phyloP scores from a whole-genome alignment of 2,113 vertebrate species.

The Hyperopisus bebe region DNA sequence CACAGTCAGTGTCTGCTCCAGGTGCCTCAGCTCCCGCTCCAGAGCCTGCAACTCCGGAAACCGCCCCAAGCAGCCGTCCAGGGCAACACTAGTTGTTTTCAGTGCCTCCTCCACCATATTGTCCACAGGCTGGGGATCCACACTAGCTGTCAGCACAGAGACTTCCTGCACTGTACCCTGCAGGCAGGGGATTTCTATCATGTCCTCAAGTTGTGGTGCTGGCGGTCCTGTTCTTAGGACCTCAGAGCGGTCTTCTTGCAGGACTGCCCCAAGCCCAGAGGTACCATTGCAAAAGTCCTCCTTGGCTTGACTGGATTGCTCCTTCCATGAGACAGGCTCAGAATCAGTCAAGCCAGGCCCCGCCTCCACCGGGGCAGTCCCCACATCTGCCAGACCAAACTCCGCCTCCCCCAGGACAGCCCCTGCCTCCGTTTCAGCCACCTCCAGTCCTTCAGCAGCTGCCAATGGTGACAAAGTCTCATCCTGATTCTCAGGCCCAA shows the following conservation, averaged over 20 bases:
- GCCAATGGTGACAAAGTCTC: not conserved
- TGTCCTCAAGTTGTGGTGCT: constrained; percentile 14
- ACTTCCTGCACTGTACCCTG: constrained; percentile 40
- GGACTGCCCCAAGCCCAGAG: constrained; percentile 18
- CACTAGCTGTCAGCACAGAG: constrained; percentile 31
- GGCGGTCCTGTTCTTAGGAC: not conserved
- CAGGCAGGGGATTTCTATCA: constrained; percentile 22
- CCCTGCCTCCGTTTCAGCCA: not conserved
- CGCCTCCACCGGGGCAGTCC: not conserved
- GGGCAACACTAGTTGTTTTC: constrained; percentile 63
- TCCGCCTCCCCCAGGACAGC: not conserved
- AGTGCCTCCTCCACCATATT: constrained; percentile 72
- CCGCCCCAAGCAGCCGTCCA: constrained; percentile 88
- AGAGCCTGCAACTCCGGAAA: constrained; percentile 85
- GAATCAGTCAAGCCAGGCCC: not conserved
- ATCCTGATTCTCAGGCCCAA: not conserved
- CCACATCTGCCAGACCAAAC: not conserved
- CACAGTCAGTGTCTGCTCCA: constrained; percentile 84
- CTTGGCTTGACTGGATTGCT: not conserved
- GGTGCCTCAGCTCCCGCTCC: constrained; percentile 76
- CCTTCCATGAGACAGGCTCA: not conserved
- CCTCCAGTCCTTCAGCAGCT: not conserved
- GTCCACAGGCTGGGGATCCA: not conserved
- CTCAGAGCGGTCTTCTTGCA: constrained; percentile 15
- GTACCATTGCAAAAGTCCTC: not conserved